A percentile compares a stretch with the other conserved stretches of the same genome.
Evolutionary conservation across 1,140 invertebrate species (phyloP).

Genomic region (Sycophaga agraensis): DNA sequence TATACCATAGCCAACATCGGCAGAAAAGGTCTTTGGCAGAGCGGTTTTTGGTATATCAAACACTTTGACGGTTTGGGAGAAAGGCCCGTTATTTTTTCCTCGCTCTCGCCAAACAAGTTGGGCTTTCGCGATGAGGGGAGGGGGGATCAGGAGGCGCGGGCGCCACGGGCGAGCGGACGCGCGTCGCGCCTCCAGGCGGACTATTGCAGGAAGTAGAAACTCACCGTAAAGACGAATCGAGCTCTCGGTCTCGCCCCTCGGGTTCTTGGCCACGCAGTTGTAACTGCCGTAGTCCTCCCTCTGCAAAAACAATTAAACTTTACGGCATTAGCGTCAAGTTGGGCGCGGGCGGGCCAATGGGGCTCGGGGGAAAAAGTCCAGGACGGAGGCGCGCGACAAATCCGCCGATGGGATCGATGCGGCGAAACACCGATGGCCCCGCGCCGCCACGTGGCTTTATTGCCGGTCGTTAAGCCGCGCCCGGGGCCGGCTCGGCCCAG

Average conservation of each 20-base stretch:
- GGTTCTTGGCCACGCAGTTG: conserved; percentile 92
- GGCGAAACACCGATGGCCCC: conserved; percentile 10
- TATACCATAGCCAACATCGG: no score
- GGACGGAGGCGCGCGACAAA: background rate
- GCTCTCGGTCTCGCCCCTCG: conserved; percentile 87
- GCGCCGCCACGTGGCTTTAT: conserved; percentile 17
- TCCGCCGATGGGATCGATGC: no score
- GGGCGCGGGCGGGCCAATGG: background rate
- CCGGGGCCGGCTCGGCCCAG: background rate
- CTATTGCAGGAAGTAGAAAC: conserved; percentile 49
- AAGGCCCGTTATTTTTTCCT: no score
- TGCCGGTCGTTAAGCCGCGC: conserved; percentile 24
- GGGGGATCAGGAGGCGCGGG: background rate
- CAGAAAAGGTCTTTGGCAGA: no score
- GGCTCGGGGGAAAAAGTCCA: no score
- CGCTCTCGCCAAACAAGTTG: no score
- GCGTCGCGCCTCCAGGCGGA: no score
- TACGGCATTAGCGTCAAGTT: background rate
- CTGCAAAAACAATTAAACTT: conserved; percentile 28
- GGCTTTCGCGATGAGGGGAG: no score
- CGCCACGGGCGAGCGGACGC: no score
- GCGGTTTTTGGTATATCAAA: no score
- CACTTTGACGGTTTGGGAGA: no score
- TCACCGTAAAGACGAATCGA: conserved; percentile 88
- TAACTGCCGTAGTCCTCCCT: conserved; percentile 79